Conservation (phyloP, 1,140 invertebrate genomes). For the Andrena cerasifolii region DNA sequence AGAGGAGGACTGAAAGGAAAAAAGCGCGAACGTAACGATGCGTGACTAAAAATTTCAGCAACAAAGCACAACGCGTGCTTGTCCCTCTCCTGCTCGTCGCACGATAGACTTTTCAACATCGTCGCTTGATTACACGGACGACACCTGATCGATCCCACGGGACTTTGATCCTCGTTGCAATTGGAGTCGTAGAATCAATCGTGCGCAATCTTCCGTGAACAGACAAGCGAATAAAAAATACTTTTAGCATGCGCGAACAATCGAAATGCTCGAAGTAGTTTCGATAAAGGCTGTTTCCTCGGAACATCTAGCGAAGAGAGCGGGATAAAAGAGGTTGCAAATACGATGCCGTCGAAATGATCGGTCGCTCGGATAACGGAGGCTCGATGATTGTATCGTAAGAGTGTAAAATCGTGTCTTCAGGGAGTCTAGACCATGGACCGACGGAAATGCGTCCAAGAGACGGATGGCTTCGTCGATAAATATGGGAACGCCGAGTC, state of each 20-base stretch:
- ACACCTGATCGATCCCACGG: too few relatives aligned
- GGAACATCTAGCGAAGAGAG: too few relatives aligned
- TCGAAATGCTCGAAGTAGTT: too few relatives aligned
- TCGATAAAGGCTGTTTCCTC: too few relatives aligned
- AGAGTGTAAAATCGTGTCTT: constrained; percentile 21
- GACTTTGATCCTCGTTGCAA: too few relatives aligned
- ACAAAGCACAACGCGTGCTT: constrained; percentile 4
- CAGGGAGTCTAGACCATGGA: not conserved
- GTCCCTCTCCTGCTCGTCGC: too few relatives aligned
- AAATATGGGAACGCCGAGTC: not conserved
- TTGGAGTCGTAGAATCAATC: too few relatives aligned
- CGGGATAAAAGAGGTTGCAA: not conserved
- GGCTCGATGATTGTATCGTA: not conserved
- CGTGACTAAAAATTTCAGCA: constrained; percentile 28
- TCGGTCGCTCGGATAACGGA: not conserved
- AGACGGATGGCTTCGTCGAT: not conserved
- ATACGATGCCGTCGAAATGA: not conserved
- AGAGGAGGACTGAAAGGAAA: not conserved
- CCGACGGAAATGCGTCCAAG: not conserved
- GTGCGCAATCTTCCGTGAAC: too few relatives aligned
- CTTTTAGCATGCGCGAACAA: too few relatives aligned
- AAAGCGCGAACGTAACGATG: constrained; percentile 1
- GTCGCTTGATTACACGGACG: too few relatives aligned
- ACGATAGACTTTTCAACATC: too few relatives aligned
- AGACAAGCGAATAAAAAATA: too few relatives aligned